Base-by-base conservation (phyloP, 1,140 invertebrate genomes). In the Steinernema khuongi region DNA sequence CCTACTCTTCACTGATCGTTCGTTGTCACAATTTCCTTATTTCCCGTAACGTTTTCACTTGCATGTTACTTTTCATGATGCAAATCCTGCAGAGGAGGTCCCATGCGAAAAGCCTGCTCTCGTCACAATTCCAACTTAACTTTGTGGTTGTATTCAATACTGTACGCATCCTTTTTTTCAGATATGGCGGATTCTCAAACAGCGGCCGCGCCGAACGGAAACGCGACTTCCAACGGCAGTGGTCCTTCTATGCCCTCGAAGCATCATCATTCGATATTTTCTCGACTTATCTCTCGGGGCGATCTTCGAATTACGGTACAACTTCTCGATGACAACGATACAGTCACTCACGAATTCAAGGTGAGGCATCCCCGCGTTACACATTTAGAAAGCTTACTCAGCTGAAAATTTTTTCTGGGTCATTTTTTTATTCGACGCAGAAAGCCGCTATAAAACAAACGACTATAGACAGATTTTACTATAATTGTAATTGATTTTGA, bases 291-390 rank as follows among this genome's bases (percentile, higher is more conserved):
- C 28, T 67, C 72, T 17, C 44, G 73, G 11, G 73, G 77, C 22
- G 91, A 93, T 86, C 92, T 93, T 89, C 93, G 94, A 89, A 94
- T 93, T 88, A 95, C 92, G 77, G 91, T 97, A 77, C 89, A 93
- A 81, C 90, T 97, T 77, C 88, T 97, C 79, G 94, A 96, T 87
- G 94, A 97, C 88, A 91, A 92, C 75, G 94, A 96, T 88, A 91
- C 94, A 80, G 88, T 97, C 82, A 91, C 94, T 89, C 93, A 93
- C 86, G 93, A 94, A 89, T 96, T 96, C 89, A 93, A 94, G 90
- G 94, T 95, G 87, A 67, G 73, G 26, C 28, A 31, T 72, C 76
- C 0, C 1, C 22, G 22, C 31, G n/a, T n/a, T n/a, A n/a, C 19
- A 26, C 50, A 31, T 31, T 19, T 18, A 28, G 68, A 31, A 31